Percentiles rank a stretch among this genome's conserved stretches.
Evolutionary conservation across 53 echinoderm and acorn worm species (phyloP).

Genomic region (Antedon mediterranea): DNA sequence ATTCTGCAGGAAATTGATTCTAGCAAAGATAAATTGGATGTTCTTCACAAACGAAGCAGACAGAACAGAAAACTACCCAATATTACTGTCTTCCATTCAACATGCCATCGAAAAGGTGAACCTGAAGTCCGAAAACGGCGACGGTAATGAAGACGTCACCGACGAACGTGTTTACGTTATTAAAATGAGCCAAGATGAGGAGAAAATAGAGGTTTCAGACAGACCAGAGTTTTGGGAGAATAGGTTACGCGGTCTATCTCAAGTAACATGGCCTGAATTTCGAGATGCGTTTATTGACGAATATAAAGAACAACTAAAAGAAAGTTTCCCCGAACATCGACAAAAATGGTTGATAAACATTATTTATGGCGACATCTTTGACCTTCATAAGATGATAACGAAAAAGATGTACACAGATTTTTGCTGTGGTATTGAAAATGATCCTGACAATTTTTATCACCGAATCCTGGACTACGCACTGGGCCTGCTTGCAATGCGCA

Average conservation of each 20-base stretch:
- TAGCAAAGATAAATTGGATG: constrained; percentile 79
- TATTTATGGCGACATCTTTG: constrained; percentile 62
- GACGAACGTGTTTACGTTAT: constrained; percentile 1
- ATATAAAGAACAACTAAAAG: constrained; percentile 45
- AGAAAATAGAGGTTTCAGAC: background rate
- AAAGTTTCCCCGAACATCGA: constrained; percentile 31
- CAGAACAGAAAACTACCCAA: constrained; percentile 12
- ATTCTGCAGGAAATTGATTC: constrained; percentile 46
- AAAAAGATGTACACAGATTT: constrained; percentile 32
- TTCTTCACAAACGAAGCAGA: constrained; percentile 53
- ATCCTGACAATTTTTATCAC: constrained; percentile 6
- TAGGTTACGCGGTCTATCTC: constrained; percentile 25
- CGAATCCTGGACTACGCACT: background rate
- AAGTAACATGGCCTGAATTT: constrained; percentile 65
- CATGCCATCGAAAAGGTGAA: background rate
- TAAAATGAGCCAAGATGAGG: background rate
- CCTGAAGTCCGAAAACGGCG: background rate
- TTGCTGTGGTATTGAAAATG: constrained; percentile 1
- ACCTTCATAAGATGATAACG: constrained; percentile 38
- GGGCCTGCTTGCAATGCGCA: background rate
- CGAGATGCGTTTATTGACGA: constrained; percentile 38
- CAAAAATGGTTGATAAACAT: constrained; percentile 59
- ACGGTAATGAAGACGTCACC: constrained; percentile 1
- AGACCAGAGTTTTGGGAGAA: constrained; percentile 68
- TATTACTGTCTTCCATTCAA: constrained; percentile 19